A percentile compares a stretch with the other conserved stretches of the same genome.
phyloP scores from a whole-genome alignment of 2,888 invertebrate genomes.

The Mantis religiosa region DNA sequence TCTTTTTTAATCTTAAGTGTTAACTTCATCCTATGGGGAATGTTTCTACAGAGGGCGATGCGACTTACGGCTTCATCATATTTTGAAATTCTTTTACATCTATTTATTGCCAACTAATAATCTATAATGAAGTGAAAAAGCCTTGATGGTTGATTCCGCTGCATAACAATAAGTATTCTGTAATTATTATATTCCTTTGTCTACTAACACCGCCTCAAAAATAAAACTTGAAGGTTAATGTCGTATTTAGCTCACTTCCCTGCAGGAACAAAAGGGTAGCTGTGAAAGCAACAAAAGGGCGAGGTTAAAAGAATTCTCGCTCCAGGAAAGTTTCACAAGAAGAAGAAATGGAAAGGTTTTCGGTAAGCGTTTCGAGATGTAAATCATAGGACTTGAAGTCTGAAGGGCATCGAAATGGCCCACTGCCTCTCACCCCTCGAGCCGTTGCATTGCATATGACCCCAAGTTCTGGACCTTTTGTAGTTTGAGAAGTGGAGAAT shows the following conservation, averaged over 20 bases:
- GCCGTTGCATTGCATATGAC: background rate
- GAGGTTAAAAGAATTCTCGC: background rate
- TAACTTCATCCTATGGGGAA: too few relatives aligned
- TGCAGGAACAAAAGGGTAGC: background rate
- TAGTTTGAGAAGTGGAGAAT: background rate
- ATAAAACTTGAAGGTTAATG: background rate
- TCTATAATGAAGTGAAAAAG: too few relatives aligned
- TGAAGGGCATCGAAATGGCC: background rate
- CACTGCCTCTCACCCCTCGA: background rate
- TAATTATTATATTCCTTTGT: too few relatives aligned
- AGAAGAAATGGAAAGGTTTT: background rate
- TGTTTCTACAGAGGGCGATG: too few relatives aligned
- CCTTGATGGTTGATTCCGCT: too few relatives aligned
- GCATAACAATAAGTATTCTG: too few relatives aligned
- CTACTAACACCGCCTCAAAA: too few relatives aligned
- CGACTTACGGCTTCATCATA: too few relatives aligned
- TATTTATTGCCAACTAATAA: too few relatives aligned
- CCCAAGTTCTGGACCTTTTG: background rate
- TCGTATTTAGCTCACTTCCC: background rate
- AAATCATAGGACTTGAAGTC: background rate
- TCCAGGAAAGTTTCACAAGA: background rate
- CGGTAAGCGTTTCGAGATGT: background rate
- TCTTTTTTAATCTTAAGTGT: too few relatives aligned
- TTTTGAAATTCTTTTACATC: too few relatives aligned
- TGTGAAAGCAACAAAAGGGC: background rate